phyloP scores from a whole-genome alignment of 2,888 invertebrate genomes.

The Epirrhoe tristata region DNA sequence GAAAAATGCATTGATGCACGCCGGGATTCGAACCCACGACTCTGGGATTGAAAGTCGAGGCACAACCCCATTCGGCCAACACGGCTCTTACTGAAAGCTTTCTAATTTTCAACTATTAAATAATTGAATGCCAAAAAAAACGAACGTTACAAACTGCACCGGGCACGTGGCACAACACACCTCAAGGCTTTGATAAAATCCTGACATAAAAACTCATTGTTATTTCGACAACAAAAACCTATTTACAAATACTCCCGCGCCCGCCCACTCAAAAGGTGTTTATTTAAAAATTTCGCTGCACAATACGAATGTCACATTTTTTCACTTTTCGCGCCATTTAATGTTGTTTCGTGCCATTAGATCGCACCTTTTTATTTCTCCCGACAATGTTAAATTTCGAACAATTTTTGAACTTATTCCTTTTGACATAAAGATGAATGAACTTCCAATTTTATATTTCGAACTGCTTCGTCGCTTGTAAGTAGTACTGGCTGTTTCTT shows the following conservation, averaged over 20 bases:
- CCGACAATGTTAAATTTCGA: conserved; percentile 40
- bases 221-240: conserved; percentile 72
- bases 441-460: conserved; percentile 40
- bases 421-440: conserved; percentile 40
- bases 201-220: conserved; percentile 55
- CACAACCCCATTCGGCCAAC: too few relatives aligned
- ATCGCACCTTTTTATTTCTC: conserved; percentile 48
- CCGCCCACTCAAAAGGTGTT: conserved; percentile 85
- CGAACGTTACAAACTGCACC: conserved; percentile 44
- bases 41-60: too few relatives aligned
- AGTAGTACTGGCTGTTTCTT: conserved; percentile 48
- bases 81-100: too few relatives aligned
- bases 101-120: conserved; percentile 45
- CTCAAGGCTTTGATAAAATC: conserved; percentile 58
- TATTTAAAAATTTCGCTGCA: conserved; percentile 79
- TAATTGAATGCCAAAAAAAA: conserved; percentile 28
- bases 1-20: too few relatives aligned
- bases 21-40: too few relatives aligned
- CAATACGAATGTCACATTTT: conserved; percentile 77
- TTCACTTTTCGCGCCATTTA: conserved; percentile 82
- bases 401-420: conserved; percentile 52
- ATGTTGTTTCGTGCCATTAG: conserved; percentile 74
- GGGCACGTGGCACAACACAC: conserved; percentile 58
- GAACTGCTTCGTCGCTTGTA: conserved; percentile 31
- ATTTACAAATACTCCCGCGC: conserved; percentile 82